A percentile compares a stretch with the other conserved stretches of the same genome.
phyloP scores from a whole-genome alignment of 2,113 vertebrate genomes.

The Myotis lucifugus region DNA sequence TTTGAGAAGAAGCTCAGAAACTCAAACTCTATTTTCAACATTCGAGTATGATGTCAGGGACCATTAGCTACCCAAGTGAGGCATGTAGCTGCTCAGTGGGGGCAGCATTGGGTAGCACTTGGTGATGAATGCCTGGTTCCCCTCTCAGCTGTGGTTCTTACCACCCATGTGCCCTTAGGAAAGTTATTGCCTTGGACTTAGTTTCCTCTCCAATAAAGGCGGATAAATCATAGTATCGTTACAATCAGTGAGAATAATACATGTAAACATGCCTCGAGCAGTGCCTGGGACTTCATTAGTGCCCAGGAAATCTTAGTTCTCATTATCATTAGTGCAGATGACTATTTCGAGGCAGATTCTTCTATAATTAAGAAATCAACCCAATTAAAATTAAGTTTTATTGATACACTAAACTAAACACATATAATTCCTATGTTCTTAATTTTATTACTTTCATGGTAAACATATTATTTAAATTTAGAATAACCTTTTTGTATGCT shows the following conservation, averaged over 20 bases:
- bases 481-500: not conserved
- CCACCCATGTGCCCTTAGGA: not conserved
- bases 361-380: not conserved
- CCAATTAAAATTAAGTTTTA: not conserved
- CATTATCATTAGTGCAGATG: not conserved
- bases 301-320: not conserved
- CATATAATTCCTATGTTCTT: not conserved
- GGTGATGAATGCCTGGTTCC: not conserved
- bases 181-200: not conserved
- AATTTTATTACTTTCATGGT: slow-evolving; percentile 10
- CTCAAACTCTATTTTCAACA: not conserved
- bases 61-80: not conserved
- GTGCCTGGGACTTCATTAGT: not conserved
- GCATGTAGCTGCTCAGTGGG: not conserved
- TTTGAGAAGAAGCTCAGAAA: not conserved
- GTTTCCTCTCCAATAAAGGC: not conserved
- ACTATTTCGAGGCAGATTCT: not conserved
- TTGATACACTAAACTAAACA: not conserved
- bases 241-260: not conserved
- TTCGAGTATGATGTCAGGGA: not conserved
- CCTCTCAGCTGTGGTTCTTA: not conserved
- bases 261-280: not conserved
- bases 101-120: not conserved
- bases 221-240: not conserved
- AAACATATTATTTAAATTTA: slow-evolving; percentile 41